A percentile compares a stretch with the other conserved stretches of the same genome.
Conservation (phyloP, 2,888 invertebrate species). For the Philonicus albiceps region DNA sequence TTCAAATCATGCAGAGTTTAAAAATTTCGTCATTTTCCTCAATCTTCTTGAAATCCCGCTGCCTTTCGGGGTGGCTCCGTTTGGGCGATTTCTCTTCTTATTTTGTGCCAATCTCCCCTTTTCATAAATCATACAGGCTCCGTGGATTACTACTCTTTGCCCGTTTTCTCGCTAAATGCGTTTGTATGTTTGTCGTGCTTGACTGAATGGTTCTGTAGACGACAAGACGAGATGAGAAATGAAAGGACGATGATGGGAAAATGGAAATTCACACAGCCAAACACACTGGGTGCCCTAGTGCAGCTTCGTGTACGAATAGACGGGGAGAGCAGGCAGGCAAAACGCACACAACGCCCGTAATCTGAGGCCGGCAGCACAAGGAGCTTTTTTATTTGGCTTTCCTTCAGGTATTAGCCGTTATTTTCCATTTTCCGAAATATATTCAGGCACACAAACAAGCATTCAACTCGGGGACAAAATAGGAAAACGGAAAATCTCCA, state of each 20-base stretch:
- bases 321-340: neutral
- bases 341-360: neutral
- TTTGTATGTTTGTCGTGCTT: conserved; percentile 26
- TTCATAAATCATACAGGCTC: conserved; percentile 43
- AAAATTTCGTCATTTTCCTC: conserved; percentile 28
- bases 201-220: conserved; percentile 29
- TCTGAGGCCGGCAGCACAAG: conserved; percentile 22
- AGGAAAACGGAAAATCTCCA: conserved; percentile 36
- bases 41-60: neutral
- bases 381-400: conserved; percentile 32
- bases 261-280: conserved; percentile 27
- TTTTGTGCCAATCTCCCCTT: conserved; percentile 42
- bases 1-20: conserved; percentile 42
- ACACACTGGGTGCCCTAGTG: neutral
- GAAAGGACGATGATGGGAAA: conserved; percentile 41
- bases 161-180: conserved; percentile 20
- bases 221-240: conserved; percentile 42
- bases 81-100: conserved; percentile 24
- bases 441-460: conserved; percentile 33
- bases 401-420: conserved; percentile 34
- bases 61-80: neutral
- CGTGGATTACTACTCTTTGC: conserved; percentile 24
- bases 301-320: neutral
- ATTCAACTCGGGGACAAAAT: conserved; percentile 29
- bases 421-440: conserved; percentile 35